Evolutionary conservation across 2,113 vertebrate species (phyloP).

Genomic region (Herpetotheres cachinnans): DNA sequence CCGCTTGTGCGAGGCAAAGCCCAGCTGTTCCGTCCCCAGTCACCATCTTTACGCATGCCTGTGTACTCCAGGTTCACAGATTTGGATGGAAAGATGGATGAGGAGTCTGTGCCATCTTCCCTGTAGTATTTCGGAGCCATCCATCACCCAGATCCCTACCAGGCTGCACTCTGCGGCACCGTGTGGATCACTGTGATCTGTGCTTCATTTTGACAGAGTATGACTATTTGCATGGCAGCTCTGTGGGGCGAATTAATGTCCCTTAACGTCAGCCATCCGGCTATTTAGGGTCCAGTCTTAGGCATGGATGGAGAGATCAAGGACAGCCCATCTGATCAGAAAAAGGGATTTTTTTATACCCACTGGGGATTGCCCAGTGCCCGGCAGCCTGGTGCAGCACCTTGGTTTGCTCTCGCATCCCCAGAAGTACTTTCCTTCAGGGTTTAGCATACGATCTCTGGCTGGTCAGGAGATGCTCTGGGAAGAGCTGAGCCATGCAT

Average conservation of each 20-base stretch:
- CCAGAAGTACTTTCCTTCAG: neutral
- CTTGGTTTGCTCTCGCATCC: neutral
- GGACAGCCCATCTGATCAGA: fast-evolving
- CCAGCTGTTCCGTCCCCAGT: neutral
- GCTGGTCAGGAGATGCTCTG: neutral
- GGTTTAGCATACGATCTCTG: fast-evolving
- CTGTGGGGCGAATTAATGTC: fast-evolving
- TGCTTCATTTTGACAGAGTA: neutral
- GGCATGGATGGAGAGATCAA: neutral
- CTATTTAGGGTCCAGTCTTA: neutral
- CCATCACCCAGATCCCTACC: neutral
- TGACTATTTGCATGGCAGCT: neutral
- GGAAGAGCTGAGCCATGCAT: neutral
- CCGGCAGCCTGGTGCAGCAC: fast-evolving
- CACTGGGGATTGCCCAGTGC: neutral
- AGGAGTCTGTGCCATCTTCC: neutral
- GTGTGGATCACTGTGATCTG: neutral
- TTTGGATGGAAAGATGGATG: neutral
- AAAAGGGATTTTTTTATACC: neutral
- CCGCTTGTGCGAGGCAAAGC: neutral
- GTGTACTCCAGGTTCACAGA: neutral
- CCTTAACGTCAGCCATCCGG: neutral
- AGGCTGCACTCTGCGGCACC: fast-evolving
- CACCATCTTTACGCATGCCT: neutral
- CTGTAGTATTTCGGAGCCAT: neutral